Evolutionary conservation across 2,888 invertebrate species (phyloP), one percentile per base, ranked within the genome.

Genomic region (Alloplasta piceator): DNA sequence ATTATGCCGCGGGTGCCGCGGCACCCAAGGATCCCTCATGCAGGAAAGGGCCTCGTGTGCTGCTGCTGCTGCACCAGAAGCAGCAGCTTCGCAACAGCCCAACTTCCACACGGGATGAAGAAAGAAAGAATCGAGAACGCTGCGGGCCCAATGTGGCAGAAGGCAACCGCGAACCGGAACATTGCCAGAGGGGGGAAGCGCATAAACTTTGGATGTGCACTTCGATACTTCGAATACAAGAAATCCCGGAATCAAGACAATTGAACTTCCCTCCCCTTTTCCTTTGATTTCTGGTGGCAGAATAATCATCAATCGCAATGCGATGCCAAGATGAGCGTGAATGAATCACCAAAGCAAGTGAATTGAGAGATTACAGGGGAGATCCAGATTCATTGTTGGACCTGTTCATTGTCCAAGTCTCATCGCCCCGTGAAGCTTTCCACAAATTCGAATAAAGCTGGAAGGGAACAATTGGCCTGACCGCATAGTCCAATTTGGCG

Each of bases 1-100:
- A 92, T 92, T 92, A 92, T 89, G 91, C 88, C 90, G 87, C 88
- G 88, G 83, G 91, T 91, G 91, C 92, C 92, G 91, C 91, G 90
- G 87, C 90, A 91, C 91, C 90, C 89, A 83, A 83, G 85, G 86
- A 85, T 82, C 86, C 86, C 85, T 86, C 76, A 36, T 43, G 63
- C 63, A 73, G 52, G 26, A 63, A 73, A 56, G 73, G 36, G 43
- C 56, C 26, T 16, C 56, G 26, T 38, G 36, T 64, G 56, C 56
- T 46, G 64, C 46, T 80, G 81, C 26, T 77, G 82, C 79, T 75
- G 77, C 82, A 81, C 76, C 77, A 46, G 26, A 26, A 26, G 75
- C n/a, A n/a, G n/a, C 61, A 70, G 75, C 61, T 61, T 55, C 55
- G 50, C 48, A 14, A 48, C 58, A 67, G 43, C n/a, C 68, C 61